Evolutionary conservation across 2,797 vertebrate species (phyloP).

Genomic region (Danio jaintianensis): DNA sequence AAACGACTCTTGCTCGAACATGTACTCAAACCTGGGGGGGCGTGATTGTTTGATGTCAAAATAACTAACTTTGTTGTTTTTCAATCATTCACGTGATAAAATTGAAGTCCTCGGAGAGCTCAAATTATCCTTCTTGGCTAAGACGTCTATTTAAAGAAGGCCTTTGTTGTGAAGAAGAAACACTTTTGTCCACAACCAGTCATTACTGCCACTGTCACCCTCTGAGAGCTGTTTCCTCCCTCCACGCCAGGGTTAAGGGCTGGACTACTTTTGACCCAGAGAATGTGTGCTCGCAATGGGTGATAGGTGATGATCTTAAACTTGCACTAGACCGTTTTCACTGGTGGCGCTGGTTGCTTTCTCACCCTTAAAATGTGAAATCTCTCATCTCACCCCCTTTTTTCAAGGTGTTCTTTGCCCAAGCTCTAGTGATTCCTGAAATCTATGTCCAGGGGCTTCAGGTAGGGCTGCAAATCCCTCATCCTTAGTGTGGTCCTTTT

Average conservation of each 20-base stretch:
- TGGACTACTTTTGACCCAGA: slow-evolving; percentile 45
- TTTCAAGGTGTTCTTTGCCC: slow-evolving; percentile 8
- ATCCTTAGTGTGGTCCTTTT: slow-evolving; percentile 44
- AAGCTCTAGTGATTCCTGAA: slow-evolving; percentile 58
- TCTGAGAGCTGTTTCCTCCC: slow-evolving; percentile 42
- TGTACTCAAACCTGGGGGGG: no score
- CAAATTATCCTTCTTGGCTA: slow-evolving; percentile 33
- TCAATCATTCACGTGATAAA: background rate
- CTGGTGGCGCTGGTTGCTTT: slow-evolving; percentile 30
- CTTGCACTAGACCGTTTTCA: slow-evolving; percentile 37
- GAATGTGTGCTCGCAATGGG: slow-evolving; percentile 3
- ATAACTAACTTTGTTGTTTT: background rate
- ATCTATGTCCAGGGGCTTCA: slow-evolving; percentile 42
- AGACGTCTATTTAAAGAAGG: slow-evolving; percentile 49
- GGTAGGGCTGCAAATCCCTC: slow-evolving; percentile 48
- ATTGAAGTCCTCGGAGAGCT: slow-evolving; percentile 6
- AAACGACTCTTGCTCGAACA: no score
- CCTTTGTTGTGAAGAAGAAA: slow-evolving; percentile 46
- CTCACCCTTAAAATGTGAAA: slow-evolving; percentile 49
- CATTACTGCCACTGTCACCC: slow-evolving; percentile 55
- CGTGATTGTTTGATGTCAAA: background rate
- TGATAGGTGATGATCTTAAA: slow-evolving; percentile 42
- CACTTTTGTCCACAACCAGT: slow-evolving; percentile 51
- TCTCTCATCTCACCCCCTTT: slow-evolving; percentile 45
- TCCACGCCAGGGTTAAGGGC: slow-evolving; percentile 35